phyloP scores from a whole-genome alignment of 1,140 invertebrate species.

The Hypsibius dujardini region DNA sequence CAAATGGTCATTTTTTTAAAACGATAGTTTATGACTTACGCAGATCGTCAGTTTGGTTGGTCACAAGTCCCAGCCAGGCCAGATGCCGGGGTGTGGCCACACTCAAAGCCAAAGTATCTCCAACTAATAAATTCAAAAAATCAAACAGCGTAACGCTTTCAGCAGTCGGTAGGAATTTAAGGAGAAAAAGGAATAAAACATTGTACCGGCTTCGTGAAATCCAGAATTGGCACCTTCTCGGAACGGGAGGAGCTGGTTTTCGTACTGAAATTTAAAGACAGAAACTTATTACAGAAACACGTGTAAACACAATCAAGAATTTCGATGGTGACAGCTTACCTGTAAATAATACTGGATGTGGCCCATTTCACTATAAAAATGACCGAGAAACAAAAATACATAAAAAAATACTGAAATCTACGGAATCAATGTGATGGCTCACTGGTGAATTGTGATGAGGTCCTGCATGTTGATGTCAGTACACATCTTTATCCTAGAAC shows the following conservation, averaged over 20 bases:
- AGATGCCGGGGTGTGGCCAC: constrained; percentile 13
- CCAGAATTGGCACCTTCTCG: constrained; percentile 60
- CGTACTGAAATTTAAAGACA: constrained; percentile 60
- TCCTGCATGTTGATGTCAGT: constrained; percentile 52
- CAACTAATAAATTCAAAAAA: constrained; percentile 36
- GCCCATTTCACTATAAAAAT: constrained; percentile 50
- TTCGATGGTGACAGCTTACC: constrained; percentile 47
- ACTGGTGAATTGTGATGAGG: constrained; percentile 58
- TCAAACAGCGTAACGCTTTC: constrained; percentile 47
- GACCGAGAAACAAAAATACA: background rate
- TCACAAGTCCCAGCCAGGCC: constrained; percentile 16
- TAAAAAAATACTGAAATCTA: background rate
- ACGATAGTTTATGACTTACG: constrained; percentile 31
- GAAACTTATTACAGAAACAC: constrained; percentile 1
- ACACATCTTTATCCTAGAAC: constrained; percentile 72
- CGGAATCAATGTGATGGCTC: background rate
- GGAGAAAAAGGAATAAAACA: background rate
- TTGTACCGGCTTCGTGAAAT: constrained; percentile 49
- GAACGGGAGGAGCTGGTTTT: constrained; percentile 51
- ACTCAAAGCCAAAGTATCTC: constrained; percentile 8
- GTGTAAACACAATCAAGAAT: background rate
- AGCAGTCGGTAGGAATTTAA: background rate
- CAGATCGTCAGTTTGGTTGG: constrained; percentile 10
- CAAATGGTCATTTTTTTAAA: constrained; percentile 50
- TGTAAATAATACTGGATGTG: constrained; percentile 67